These are phyloP conservation scores for Nycteola revayana DNA, from an alignment of 2,888 invertebrate species.

Conservation along the genomic window DNA sequence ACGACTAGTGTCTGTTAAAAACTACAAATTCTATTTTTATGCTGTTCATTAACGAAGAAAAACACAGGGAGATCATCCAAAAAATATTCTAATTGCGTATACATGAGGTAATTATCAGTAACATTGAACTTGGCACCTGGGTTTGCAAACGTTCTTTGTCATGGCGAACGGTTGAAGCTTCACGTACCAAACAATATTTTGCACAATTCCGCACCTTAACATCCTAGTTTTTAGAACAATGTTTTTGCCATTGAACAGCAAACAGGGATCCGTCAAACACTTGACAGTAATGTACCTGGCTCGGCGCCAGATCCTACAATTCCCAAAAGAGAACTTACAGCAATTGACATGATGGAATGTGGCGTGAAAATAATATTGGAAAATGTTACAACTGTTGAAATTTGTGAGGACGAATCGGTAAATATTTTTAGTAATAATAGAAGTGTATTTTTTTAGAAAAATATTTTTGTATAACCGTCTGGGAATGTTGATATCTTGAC, in stretches of 20 bases:
- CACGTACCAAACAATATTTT: conserved; percentile 15
- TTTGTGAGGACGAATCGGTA: conserved; percentile 2
- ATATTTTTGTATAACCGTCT: conserved; percentile 19
- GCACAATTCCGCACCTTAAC: conserved; percentile 23
- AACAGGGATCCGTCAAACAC: conserved; percentile 25
- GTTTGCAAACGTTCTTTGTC: conserved; percentile 41
- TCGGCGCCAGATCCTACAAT: conserved; percentile 42
- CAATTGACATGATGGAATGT: conserved; percentile 14
- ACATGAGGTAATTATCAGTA: conserved; percentile 54
- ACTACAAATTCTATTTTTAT: conserved; percentile 10
- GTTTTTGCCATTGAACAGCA: conserved; percentile 18
- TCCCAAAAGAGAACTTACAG: conserved; percentile 27
- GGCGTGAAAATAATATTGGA: conserved; percentile 8
- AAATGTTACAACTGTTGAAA: neutral
- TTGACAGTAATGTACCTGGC: conserved; percentile 47
- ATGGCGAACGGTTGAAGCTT: conserved; percentile 2
- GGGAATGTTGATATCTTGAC: conserved; percentile 19
- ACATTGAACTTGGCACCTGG: conserved; percentile 69
- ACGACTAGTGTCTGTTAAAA: too few relatives aligned
- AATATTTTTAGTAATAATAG: conserved; percentile 7
- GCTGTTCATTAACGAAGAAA: conserved; percentile 13
- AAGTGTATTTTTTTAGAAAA: conserved; percentile 7
- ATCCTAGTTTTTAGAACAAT: conserved; percentile 24
- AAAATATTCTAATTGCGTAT: conserved; percentile 47
- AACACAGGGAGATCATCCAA: conserved; percentile 16